These are phyloP conservation scores for Apaloderma vittatum DNA, from an alignment of 2,113 vertebrate genomes.

Conservation along the genomic window DNA sequence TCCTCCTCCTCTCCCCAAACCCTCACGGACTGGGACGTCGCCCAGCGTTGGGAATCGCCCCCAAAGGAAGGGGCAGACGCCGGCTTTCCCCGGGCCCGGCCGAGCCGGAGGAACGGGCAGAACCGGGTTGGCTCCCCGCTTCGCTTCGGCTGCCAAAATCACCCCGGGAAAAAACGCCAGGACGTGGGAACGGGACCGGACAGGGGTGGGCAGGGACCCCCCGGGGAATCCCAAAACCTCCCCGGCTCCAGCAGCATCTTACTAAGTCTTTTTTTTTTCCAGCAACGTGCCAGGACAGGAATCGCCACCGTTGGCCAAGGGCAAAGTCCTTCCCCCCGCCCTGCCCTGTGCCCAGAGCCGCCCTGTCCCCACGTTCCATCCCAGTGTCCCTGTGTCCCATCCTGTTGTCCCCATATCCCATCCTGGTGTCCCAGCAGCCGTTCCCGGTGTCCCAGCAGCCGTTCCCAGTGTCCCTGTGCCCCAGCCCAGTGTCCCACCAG, in stretches of 20 bases:
- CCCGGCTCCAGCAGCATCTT: accelerated
- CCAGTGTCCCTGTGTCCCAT: accelerated
- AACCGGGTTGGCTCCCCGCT: not conserved
- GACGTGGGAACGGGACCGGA: not conserved
- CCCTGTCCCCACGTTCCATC: accelerated
- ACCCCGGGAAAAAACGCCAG: not conserved
- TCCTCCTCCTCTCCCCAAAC: not conserved
- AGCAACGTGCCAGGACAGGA: not conserved
- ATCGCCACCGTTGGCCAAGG: not conserved
- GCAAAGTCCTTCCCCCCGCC: not conserved
- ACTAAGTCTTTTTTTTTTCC: accelerated
- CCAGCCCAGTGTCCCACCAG: no score
- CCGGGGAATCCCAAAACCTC: not conserved
- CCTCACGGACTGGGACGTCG: accelerated
- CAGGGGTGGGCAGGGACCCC: not conserved
- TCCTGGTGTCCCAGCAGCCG: no score
- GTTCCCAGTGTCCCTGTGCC: no score
- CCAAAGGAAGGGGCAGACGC: not conserved
- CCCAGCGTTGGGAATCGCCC: accelerated
- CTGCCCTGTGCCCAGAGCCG: not conserved
- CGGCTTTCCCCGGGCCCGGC: not conserved
- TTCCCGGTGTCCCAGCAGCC: no score
- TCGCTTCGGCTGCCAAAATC: not conserved
- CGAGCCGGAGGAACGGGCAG: slow-evolving; percentile 3
- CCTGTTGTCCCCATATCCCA: no score